These are phyloP conservation scores for Azemiops feae DNA, from an alignment of 2,113 vertebrate species.

Conservation along the genomic window DNA sequence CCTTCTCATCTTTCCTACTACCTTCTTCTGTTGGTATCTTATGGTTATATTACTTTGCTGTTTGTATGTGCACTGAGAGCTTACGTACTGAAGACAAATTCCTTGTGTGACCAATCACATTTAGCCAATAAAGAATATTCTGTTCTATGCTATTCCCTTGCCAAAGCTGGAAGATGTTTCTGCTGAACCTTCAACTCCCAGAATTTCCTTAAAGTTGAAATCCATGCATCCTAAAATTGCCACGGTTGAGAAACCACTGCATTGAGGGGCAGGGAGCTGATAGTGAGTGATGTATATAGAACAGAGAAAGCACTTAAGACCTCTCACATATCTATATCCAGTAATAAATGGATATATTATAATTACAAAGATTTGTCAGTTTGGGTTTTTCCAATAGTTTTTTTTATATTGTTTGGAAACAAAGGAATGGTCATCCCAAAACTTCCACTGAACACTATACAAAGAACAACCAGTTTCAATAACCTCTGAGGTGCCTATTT, in stretches of 20 bases:
- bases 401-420: neutral
- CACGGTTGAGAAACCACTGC: neutral
- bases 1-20: neutral
- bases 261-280: neutral
- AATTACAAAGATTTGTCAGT: neutral
- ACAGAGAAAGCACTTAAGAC: neutral
- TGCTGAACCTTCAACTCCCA: neutral
- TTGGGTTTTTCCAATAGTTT: neutral
- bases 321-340: neutral
- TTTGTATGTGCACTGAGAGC: neutral
- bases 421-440: neutral
- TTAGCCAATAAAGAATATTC: neutral
- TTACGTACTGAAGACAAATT: neutral
- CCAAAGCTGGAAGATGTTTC: neutral
- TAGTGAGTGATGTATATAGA: neutral
- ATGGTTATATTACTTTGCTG: neutral
- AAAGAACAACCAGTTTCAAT: neutral
- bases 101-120: neutral
- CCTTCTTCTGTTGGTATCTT: neutral
- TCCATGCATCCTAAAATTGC: neutral
- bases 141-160: neutral
- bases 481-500: neutral
- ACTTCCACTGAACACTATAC: neutral
- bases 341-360: neutral
- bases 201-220: neutral